phyloP scores from a whole-genome alignment of 2,797 vertebrate genomes.

The Gambelia wislizenii region DNA sequence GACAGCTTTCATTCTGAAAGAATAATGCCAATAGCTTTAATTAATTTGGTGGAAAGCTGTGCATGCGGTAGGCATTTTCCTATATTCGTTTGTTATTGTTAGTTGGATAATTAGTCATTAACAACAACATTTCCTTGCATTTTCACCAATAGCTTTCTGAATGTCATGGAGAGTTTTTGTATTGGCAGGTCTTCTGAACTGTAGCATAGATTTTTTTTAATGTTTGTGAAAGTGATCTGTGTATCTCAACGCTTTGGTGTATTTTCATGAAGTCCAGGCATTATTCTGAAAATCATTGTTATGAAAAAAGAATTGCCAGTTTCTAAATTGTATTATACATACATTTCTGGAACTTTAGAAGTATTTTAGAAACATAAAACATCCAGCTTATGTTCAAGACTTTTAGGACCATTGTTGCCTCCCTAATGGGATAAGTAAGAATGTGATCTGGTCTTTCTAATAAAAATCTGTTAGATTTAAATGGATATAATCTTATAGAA shows the following conservation, averaged over 20 bases:
- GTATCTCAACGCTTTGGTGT: neutral
- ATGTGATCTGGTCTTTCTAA: neutral
- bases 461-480: neutral
- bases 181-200: neutral
- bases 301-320: slow-evolving; percentile 23
- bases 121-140: neutral
- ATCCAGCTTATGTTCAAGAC: neutral
- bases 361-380: neutral
- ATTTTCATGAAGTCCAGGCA: slow-evolving; percentile 51
- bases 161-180: neutral
- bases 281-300: slow-evolving; percentile 26
- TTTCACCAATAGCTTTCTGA: slow-evolving; percentile 2
- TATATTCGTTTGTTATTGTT: neutral
- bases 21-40: neutral
- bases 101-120: neutral
- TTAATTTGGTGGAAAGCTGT: neutral
- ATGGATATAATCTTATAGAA: neutral
- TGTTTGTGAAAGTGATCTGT: slow-evolving; percentile 13
- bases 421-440: neutral
- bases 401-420: neutral
- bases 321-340: slow-evolving; percentile 54
- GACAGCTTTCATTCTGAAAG: neutral
- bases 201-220: neutral
- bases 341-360: neutral
- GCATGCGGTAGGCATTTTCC: slow-evolving; percentile 2